Base-by-base conservation (phyloP, 2,888 invertebrate species). In the Clivina fossor region DNA sequence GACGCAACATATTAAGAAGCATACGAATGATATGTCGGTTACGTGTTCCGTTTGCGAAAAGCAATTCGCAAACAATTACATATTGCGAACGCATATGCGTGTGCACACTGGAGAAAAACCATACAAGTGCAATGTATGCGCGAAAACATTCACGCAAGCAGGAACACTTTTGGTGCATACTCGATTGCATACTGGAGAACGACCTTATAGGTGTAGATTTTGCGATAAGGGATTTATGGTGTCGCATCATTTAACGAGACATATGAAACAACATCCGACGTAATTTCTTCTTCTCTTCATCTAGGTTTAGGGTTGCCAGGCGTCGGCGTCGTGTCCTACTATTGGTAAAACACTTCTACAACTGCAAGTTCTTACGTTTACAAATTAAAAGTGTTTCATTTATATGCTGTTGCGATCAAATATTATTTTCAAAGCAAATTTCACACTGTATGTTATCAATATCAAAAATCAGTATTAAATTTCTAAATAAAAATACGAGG, bases 91-190 rank as follows among this genome's bases (percentile, higher is more conserved):
- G 22, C 65, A 65, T 50, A 51, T 56, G 38, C 63, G 61, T 60
- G 57, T 57, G 28, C 65, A 65, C 48, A 62, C 61, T 4, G 64
- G 63, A 16, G 63, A 64, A 41, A 62, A 58, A 43, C 61, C 61
- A 4, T 58, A 60, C 51, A 33, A 53, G 5, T 63, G 63, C 40
- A 30, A 57, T 16, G 51, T 58, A 15, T 62, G 62, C 56, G 55
- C 51, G 46, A 60, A 61, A 60, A n/a, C 9, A 28, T 51, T 35
- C 22, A 20, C 51, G 24, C 28, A 40, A 54, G 9, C 20, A 24
- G 7, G n/a, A 18, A 9, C 24, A 38, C 28, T 57, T 13, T 20
- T 47, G 50, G 51, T 26, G 22, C 58, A 58, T 46, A 2, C 56
- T 7, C 24, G 56, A 28, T 51, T 43, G 4, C 58, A 58, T 33